Evolutionary conservation across 2,113 vertebrate genomes (phyloP).

Genomic region (Sinocyclocheilus anshuiensis): DNA sequence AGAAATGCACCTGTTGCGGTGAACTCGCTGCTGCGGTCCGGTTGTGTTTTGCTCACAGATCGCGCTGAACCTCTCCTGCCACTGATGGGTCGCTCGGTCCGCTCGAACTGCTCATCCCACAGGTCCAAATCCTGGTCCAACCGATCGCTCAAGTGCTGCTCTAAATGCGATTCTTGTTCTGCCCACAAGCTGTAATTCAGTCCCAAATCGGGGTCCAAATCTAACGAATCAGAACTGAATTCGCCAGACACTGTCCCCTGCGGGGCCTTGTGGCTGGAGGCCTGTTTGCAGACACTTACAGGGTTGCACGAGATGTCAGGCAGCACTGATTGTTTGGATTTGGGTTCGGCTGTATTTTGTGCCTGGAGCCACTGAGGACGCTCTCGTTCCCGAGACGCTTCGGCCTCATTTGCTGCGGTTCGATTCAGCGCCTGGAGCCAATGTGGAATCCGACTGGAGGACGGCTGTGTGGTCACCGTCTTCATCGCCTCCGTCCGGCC

Average conservation of each 20-base stretch:
- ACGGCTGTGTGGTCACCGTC: slow-evolving; percentile 72
- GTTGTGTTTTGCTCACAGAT: slow-evolving; percentile 52
- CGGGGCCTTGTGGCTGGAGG: slow-evolving; percentile 12
- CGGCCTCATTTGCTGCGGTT: slow-evolving; percentile 60
- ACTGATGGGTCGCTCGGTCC: slow-evolving; percentile 72
- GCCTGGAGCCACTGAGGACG: slow-evolving; percentile 80
- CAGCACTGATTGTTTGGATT: slow-evolving; percentile 65
- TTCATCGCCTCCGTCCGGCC: slow-evolving; percentile 67
- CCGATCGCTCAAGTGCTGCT: slow-evolving; percentile 1
- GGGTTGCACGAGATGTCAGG: slow-evolving; percentile 66
- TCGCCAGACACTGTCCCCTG: slow-evolving; percentile 53
- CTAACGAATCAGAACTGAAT: slow-evolving; percentile 67
- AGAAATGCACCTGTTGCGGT: slow-evolving; percentile 35
- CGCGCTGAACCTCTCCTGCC: slow-evolving; percentile 78
- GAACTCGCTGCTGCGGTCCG: slow-evolving; percentile 42
- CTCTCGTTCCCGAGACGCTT: slow-evolving; percentile 56
- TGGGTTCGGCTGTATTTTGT: slow-evolving; percentile 65
- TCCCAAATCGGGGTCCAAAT: slow-evolving; percentile 61
- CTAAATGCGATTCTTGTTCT: neutral
- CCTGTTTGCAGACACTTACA: slow-evolving; percentile 63
- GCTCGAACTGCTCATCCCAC: slow-evolving; percentile 66
- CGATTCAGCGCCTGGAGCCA: slow-evolving; percentile 80
- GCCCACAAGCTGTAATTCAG: slow-evolving; percentile 15
- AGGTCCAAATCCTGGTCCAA: slow-evolving; percentile 60
- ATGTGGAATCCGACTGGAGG: slow-evolving; percentile 73